Evolutionary conservation across 2,797 vertebrate genomes (phyloP).

Genomic region (Philypnodon macrostomus): DNA sequence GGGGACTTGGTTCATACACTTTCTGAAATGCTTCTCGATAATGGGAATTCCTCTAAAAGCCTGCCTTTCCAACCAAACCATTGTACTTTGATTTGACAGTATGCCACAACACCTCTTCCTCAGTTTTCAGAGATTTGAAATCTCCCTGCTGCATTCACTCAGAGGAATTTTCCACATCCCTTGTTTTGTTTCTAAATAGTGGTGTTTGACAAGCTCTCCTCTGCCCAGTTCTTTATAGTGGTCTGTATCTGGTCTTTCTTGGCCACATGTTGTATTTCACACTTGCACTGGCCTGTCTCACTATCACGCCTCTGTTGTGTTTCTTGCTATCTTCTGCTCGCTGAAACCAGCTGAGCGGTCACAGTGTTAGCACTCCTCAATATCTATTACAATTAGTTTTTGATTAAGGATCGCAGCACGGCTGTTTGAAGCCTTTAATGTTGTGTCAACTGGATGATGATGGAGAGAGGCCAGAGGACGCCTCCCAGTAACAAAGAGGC

Average conservation of each 20-base stretch:
- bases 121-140: conserved; percentile 52
- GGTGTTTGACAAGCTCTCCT: conserved; percentile 69
- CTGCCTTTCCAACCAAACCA: too few species aligned
- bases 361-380: conserved; percentile 95
- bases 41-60: too few species aligned
- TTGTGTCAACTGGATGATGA: conserved; percentile 95
- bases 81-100: too few species aligned
- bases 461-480: conserved; percentile 89
- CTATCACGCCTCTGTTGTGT: conserved; percentile 87
- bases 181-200: conserved; percentile 77
- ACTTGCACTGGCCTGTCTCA: conserved; percentile 85
- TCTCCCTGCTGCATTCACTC: conserved; percentile 46
- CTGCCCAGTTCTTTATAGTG: conserved; percentile 79
- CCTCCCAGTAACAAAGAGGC: conserved; percentile 93
- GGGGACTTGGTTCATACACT: too few species aligned
- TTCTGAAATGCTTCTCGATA: too few species aligned
- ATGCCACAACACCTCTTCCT: conserved; percentile 20
- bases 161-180: conserved; percentile 59
- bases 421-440: conserved; percentile 96
- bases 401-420: conserved; percentile 94
- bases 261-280: conserved; percentile 84
- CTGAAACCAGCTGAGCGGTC: conserved; percentile 88
- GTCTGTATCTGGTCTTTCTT: conserved; percentile 76
- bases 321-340: conserved; percentile 87
- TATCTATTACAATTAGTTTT: conserved; percentile 99